Conservation (phyloP, 2,797 vertebrate species). For the Pelochelys cantorii region DNA sequence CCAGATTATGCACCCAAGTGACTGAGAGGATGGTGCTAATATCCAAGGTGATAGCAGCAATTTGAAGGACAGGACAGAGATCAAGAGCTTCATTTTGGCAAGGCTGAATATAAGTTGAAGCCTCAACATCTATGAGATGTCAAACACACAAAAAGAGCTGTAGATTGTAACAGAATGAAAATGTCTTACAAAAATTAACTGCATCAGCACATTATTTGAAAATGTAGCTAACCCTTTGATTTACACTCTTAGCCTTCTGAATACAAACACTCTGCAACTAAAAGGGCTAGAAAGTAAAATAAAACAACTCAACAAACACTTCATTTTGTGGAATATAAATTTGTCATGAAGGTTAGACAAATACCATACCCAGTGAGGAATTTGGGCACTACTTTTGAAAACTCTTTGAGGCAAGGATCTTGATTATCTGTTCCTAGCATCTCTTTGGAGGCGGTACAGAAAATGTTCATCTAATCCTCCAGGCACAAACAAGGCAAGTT, state of each 20-base stretch:
- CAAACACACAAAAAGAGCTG: conserved; percentile 5
- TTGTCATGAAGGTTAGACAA: not conserved
- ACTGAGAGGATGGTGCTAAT: not conserved
- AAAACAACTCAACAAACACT: not conserved
- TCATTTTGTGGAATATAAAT: not conserved
- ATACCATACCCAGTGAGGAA: not conserved
- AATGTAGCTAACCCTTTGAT: not conserved
- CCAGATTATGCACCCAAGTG: not conserved
- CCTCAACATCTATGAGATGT: fast-evolving
- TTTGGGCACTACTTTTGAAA: not conserved
- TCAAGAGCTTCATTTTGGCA: conserved; percentile 17
- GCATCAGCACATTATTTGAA: not conserved
- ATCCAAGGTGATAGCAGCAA: not conserved
- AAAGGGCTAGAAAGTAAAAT: not conserved
- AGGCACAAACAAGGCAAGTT: not conserved
- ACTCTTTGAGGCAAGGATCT: not conserved
- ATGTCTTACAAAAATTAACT: fast-evolving
- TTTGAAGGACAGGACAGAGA: conserved; percentile 18
- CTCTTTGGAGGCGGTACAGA: not conserved
- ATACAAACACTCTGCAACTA: not conserved
- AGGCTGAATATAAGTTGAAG: not conserved
- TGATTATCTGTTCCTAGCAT: not conserved
- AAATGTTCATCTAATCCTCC: not conserved
- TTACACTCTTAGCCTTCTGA: not conserved
- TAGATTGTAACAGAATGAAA: not conserved